Evolutionary conservation across 2,888 invertebrate genomes (phyloP).

Genomic region (Incurvaria masculella): DNA sequence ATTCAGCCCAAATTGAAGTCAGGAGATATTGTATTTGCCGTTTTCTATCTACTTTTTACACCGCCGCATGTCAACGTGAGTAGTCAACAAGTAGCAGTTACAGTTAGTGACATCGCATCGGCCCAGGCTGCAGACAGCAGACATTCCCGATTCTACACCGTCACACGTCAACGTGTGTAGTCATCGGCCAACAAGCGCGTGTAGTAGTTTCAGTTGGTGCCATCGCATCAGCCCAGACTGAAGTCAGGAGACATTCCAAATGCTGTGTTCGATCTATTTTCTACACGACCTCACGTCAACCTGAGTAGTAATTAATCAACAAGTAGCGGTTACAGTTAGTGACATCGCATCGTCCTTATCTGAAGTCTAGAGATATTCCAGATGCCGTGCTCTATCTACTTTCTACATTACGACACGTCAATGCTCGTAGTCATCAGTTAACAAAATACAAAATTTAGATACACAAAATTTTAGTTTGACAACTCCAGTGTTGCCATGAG

Average conservation of each 20-base stretch:
- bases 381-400: conserved; percentile 50
- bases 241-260: conserved; percentile 59
- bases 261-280: conserved; percentile 58
- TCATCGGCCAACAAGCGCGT: too few relatives aligned
- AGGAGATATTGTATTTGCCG: conserved; percentile 60
- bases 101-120: conserved; percentile 27
- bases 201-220: conserved; percentile 25
- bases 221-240: conserved; percentile 39
- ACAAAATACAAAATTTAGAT: neutral
- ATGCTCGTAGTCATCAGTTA: neutral
- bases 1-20: conserved; percentile 44
- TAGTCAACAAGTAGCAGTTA: neutral
- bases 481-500: too few relatives aligned
- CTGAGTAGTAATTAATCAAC: conserved; percentile 24
- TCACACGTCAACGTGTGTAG: too few relatives aligned
- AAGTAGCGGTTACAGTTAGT: neutral
- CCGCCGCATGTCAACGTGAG: conserved; percentile 53
- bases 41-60: conserved; percentile 58
- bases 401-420: conserved; percentile 44
- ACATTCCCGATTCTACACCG: too few relatives aligned
- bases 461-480: neutral
- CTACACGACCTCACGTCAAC: conserved; percentile 57
- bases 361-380: conserved; percentile 46
- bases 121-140: conserved; percentile 34
- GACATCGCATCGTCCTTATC: conserved; percentile 36